Base-by-base conservation (phyloP, 2,113 vertebrate genomes). In the Dipodomys ordii region DNA sequence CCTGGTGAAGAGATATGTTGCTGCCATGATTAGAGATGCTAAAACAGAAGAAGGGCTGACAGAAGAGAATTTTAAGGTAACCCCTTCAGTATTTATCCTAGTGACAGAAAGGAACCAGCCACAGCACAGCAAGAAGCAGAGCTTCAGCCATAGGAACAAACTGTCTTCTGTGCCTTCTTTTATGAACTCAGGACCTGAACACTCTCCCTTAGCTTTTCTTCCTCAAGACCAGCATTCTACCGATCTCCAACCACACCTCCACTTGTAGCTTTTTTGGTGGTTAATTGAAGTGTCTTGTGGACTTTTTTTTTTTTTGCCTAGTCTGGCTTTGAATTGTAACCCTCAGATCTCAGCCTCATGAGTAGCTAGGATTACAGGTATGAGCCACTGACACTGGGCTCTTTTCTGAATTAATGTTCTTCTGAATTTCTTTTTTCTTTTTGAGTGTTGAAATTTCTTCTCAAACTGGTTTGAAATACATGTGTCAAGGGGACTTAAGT, bases 31-130 rank as follows among this genome's bases (percentile, higher is more conserved):
- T 95, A 98, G 99, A 98, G 99, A 99, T 94, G 99, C 99, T 64
- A 99, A 99, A 97, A 99, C 99, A 10, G 99, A 99, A 83, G 98
- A 99, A 96, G 99, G 99, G 4, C 96, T 99, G 83, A 99, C 99
- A 0, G 99, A 99, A 92, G 99, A 99, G 95, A 99, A 99, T 97
- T 99, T 99, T 93, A 99, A 99, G 99, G 99, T 99, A 98, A 91
- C 8, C 6, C 0, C 73, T 57, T 86, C 13, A n/a, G 18, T 39
- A 35, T 89, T 71, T 4, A 12, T 74, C 65, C 3, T 1, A 9
- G 10, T 46, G 23, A 85, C 25, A 28, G 35, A 1, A 0, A 2
- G 6, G 30, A 72, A 25, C 27, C 57, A 68, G 60, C 39, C 1
- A 60, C 7, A 71, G 64, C n/a, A 60, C 27, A 18, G n/a, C 89